Percentiles rank a stretch among this genome's conserved stretches.
phyloP scores from a whole-genome alignment of 1,140 invertebrate genomes.

The Planococcus citri region DNA sequence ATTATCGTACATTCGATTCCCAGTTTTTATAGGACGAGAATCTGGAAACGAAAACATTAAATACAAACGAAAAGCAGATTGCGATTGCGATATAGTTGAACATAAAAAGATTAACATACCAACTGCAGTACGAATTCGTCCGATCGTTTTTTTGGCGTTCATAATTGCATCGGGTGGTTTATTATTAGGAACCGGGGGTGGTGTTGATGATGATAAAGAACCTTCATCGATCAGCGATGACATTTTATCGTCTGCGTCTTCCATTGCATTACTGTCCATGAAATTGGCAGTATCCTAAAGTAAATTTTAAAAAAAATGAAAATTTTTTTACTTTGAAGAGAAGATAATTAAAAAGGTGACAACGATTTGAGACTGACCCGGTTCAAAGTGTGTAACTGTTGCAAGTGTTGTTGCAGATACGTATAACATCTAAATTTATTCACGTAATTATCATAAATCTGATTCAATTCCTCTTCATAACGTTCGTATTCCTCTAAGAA shows the following conservation, averaged over 20 bases:
- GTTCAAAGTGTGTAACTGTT: slow-evolving; percentile 37
- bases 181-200: not conserved
- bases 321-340: too few relatives aligned
- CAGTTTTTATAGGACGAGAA: not conserved
- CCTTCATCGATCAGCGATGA: not conserved
- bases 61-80: too few relatives aligned
- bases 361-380: not conserved
- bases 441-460: slow-evolving; percentile 78
- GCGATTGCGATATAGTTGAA: too few relatives aligned
- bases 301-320: not conserved
- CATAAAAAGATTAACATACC: not conserved
- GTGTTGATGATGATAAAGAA: not conserved
- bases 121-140: slow-evolving; percentile 7
- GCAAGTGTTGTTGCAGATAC: slow-evolving; percentile 62
- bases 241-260: not conserved
- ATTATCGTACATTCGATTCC: slow-evolving; percentile 2
- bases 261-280: not conserved
- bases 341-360: too few relatives aligned
- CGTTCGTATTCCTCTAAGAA: slow-evolving; percentile 94
- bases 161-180: not conserved
- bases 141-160: not conserved
- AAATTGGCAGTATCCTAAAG: not conserved
- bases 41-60: not conserved
- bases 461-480: slow-evolving; percentile 71
- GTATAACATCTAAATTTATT: slow-evolving; percentile 72